Evolutionary conservation across 2,113 vertebrate genomes (phyloP).

Genomic region (Perca flavescens): DNA sequence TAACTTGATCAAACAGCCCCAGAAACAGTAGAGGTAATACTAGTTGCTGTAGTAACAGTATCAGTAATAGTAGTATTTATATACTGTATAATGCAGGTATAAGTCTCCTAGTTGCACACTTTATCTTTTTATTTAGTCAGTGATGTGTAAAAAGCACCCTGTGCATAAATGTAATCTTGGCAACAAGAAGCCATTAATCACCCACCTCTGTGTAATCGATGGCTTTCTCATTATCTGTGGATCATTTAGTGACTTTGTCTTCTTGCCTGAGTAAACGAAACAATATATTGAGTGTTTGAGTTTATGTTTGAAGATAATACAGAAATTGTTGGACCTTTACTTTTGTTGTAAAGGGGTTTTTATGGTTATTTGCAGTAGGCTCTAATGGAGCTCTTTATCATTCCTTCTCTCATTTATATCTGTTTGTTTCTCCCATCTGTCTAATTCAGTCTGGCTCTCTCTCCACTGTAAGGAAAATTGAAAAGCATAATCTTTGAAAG

Average conservation of each 20-base stretch:
- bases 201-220: conserved; percentile 47
- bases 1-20: neutral
- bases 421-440: conserved; percentile 6
- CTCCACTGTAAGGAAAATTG: neutral
- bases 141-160: conserved; percentile 32
- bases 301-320: conserved; percentile 16
- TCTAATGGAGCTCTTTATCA: conserved; percentile 3
- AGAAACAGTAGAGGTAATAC: neutral
- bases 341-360: neutral
- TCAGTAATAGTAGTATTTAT: conserved; percentile 1
- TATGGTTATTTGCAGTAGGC: neutral
- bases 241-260: conserved; percentile 39
- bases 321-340: conserved; percentile 5
- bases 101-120: neutral
- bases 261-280: conserved; percentile 35
- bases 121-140: conserved; percentile 15
- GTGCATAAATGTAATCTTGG: conserved; percentile 2
- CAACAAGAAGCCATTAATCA: conserved; percentile 55
- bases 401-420: neutral
- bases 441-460: neutral
- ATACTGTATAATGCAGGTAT: too few relatives aligned
- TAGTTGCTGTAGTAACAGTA: neutral
- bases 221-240: conserved; percentile 46
- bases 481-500: neutral
- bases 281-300: conserved; percentile 30